Evolutionary conservation across 2,797 vertebrate species (phyloP).

Genomic region (Lutjanus campechanus): DNA sequence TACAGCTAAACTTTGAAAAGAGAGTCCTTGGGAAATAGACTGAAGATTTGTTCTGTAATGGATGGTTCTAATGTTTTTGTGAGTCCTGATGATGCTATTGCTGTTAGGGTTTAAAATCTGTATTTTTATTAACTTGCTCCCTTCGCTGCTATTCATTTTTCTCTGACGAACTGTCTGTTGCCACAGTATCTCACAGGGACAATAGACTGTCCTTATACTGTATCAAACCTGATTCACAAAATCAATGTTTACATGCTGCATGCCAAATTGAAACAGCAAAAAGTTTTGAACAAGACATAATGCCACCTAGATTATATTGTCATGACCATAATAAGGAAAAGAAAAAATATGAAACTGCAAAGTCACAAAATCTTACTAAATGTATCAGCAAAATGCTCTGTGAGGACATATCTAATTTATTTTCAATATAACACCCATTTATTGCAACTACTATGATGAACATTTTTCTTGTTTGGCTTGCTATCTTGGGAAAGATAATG

Average conservation of each 20-base stretch:
- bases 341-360: not conserved
- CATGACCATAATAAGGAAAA: not conserved
- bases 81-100: not conserved
- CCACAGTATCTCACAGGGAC: not conserved
- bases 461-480: not conserved
- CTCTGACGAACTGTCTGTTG: too few relatives aligned
- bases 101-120: not conserved
- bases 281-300: not conserved
- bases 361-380: not conserved
- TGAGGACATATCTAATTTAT: not conserved
- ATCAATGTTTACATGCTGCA: not conserved
- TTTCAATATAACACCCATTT: not conserved
- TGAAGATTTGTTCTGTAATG: not conserved
- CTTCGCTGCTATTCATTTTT: not conserved
- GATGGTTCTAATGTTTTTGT: not conserved
- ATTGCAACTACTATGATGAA: not conserved
- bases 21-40: not conserved
- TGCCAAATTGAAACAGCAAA: not conserved
- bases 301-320: not conserved
- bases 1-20: not conserved
- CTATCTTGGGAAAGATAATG: too few relatives aligned
- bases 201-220: not conserved
- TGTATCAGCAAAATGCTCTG: not conserved
- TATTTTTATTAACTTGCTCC: not conserved
- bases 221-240: not conserved